Evolutionary conservation across 2,113 vertebrate genomes (phyloP).

Genomic region (Rana temporaria): DNA sequence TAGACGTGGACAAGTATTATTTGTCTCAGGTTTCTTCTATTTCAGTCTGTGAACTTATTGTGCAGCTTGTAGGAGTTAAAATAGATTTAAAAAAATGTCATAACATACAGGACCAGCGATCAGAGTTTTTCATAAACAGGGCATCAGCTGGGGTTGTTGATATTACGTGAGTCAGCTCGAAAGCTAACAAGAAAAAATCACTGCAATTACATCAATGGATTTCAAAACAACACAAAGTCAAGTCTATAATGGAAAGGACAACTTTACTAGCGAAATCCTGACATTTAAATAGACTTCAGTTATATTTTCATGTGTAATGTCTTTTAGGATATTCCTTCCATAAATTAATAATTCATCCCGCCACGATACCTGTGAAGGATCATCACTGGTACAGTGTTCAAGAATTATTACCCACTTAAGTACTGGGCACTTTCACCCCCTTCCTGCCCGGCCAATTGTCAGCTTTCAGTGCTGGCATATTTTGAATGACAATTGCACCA

Average conservation of each 20-base stretch:
- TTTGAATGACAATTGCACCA: too few relatives aligned
- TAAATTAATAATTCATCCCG: too few relatives aligned
- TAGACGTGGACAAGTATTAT: too few relatives aligned
- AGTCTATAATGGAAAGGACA: not conserved
- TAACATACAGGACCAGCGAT: not conserved
- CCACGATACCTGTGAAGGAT: not conserved
- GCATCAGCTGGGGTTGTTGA: not conserved
- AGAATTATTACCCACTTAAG: too few relatives aligned
- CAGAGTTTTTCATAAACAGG: not conserved
- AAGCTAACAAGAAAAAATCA: not conserved
- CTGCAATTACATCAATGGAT: not conserved
- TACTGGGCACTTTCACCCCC: too few relatives aligned
- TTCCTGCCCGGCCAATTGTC: too few relatives aligned
- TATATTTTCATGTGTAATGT: not conserved
- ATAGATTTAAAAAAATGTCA: too few relatives aligned
- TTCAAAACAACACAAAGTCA: constrained; percentile 6
- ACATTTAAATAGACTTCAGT: constrained; percentile 13
- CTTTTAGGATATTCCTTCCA: not conserved
- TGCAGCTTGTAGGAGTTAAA: too few relatives aligned
- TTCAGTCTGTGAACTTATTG: too few relatives aligned
- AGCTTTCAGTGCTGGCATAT: too few relatives aligned
- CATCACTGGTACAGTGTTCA: too few relatives aligned
- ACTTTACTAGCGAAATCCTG: not conserved
- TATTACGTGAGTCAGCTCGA: constrained; percentile 20
- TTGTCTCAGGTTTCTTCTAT: too few relatives aligned